A percentile compares a stretch with the other conserved stretches of the same genome.
Conservation (phyloP, 2,113 vertebrate species). For the Coptodon rendalli region DNA sequence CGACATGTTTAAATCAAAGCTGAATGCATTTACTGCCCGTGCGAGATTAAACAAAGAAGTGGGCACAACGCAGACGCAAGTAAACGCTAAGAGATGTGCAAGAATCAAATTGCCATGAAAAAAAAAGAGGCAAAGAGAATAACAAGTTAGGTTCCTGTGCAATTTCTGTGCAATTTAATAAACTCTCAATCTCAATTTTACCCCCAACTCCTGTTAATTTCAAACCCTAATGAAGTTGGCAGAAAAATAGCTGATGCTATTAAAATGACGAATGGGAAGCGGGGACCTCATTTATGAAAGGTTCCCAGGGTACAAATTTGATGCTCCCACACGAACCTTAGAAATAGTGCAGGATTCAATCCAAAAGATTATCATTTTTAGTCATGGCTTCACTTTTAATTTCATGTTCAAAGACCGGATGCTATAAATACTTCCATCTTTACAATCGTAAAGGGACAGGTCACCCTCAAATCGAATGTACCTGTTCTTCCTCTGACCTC, state of each 20-base stretch:
- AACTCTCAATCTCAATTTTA: constrained; percentile 43
- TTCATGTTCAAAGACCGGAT: background rate
- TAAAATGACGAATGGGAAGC: constrained; percentile 54
- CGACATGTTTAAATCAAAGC: background rate
- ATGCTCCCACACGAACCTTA: constrained; percentile 6
- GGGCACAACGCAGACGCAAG: background rate
- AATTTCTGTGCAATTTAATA: constrained; percentile 23
- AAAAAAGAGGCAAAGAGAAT: background rate
- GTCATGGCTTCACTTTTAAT: background rate
- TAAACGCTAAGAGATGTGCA: background rate
- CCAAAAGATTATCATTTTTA: background rate
- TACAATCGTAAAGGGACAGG: background rate
- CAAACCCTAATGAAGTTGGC: constrained; percentile 46
- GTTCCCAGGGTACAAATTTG: constrained; percentile 25
- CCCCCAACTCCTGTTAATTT: constrained; percentile 34
- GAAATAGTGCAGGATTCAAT: background rate
- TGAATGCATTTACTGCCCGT: no score
- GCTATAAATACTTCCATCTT: background rate
- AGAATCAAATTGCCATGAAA: background rate
- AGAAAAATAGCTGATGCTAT: constrained; percentile 32
- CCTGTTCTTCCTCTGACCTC: background rate
- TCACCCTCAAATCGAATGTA: background rate
- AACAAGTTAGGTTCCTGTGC: background rate
- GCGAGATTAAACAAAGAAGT: background rate
- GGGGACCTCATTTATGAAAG: constrained; percentile 42